phyloP scores from a whole-genome alignment of 2,797 vertebrate species.

The Tangara arthus region DNA sequence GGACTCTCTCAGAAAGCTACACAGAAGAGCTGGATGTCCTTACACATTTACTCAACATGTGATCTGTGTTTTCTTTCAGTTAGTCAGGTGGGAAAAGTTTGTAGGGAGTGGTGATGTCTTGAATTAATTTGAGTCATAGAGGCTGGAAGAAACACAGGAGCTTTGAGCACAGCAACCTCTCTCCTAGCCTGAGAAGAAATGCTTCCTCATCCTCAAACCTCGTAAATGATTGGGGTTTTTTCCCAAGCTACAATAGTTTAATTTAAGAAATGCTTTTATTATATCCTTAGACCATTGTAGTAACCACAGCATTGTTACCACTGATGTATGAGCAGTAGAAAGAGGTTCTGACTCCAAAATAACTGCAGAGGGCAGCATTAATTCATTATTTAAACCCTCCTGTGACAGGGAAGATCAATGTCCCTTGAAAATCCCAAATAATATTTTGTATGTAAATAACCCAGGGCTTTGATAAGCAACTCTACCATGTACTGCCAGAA shows the following conservation, averaged over 20 bases:
- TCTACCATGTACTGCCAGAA: neutral
- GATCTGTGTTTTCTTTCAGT: neutral
- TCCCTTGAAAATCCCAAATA: neutral
- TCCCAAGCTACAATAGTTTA: neutral
- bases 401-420: neutral
- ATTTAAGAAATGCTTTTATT: neutral
- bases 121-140: neutral
- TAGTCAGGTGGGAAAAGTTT: neutral
- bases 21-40: neutral
- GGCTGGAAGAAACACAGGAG: neutral
- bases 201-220: fast-evolving
- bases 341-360: neutral
- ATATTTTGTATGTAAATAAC: neutral
- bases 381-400: neutral
- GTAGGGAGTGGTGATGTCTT: neutral
- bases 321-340: neutral
- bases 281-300: neutral
- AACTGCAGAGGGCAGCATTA: constrained; percentile 59
- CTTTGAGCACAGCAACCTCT: neutral
- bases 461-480: neutral
- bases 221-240: fast-evolving
- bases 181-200: neutral
- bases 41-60: fast-evolving
- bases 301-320: neutral
- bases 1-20: neutral